Base-by-base conservation (phyloP, 2,888 invertebrate species). In the Metallyticus violacea region DNA sequence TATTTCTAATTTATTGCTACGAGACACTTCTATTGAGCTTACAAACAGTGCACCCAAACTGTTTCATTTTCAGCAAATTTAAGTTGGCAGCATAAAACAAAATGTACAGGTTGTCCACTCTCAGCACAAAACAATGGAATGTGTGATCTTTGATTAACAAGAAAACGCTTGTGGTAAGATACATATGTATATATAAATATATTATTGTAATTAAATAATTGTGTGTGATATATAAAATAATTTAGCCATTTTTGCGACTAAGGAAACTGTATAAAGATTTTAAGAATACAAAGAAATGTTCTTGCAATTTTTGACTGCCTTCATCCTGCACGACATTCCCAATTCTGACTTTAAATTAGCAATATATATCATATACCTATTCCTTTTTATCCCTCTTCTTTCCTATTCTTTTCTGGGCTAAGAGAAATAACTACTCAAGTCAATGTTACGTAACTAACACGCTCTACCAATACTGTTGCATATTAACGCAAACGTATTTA, bases 221-320 rank as follows among this genome's bases (percentile, higher is more conserved):
- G 83, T 77, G 83, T 83, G 83, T 83, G 83, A 83, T 83, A 82
- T 82, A 82, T 30, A 40, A 82, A 81, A 82, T 76, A 76, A 82
- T 76, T 62, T 82, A 83, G 83, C 83, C 40, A 15, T 62, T 30
- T 83, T 83, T 77, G 83, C 83, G 40, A 77, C 15, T 27, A 62
- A 77, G 28, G 77, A 77, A 22, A 81, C 25, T 83, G 83, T 83
- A 83, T 83, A 83, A 83, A 83, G 83, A 83, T 83, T 83, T 83
- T 83, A 83, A 77, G 29, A 80, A 80, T 27, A 76, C 82, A 82
- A 83, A 77, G 28, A 77, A 83, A 27, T 26, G n/a, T 62, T 62
- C 40, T 62, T 62, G 40, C 40, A 62, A 62, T 15, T 22, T 62
- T 62, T 62, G 7, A 7, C 15, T 40, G 9, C 9, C 40, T 40